These are phyloP conservation scores for Hafferia zeledoni DNA, from an alignment of 2,797 vertebrate species.

Conservation along the genomic window DNA sequence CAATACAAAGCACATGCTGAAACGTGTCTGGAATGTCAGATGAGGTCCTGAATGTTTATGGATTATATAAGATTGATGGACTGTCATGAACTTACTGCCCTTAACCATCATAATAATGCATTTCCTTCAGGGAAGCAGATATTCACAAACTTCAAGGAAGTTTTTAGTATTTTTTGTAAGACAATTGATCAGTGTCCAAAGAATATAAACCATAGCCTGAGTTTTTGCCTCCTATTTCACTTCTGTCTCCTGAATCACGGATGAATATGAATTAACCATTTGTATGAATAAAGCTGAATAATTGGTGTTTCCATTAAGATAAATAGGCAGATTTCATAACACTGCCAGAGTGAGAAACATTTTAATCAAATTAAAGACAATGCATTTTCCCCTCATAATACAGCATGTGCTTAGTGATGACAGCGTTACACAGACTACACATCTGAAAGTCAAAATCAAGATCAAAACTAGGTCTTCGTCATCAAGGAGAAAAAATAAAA, in stretches of 20 bases:
- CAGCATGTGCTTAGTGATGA: neutral
- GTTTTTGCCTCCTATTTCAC: neutral
- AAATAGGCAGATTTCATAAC: neutral
- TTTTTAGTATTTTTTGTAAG: neutral
- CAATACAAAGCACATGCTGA: conserved; percentile 18
- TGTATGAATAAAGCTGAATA: neutral
- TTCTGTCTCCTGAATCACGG: neutral
- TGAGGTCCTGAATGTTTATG: neutral
- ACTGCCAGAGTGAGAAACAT: neutral
- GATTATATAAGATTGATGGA: neutral
- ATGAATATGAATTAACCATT: neutral
- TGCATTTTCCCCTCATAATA: neutral
- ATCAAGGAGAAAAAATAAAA: neutral
- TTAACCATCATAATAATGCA: neutral
- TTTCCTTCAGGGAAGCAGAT: neutral
- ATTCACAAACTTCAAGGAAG: neutral
- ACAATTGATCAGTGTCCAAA: neutral
- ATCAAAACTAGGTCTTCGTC: neutral
- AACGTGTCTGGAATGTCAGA: neutral
- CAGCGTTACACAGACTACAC: neutral
- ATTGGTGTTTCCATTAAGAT: neutral
- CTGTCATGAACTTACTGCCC: neutral
- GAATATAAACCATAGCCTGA: neutral
- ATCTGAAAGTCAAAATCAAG: neutral
- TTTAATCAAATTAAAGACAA: neutral